These are phyloP conservation scores for Phengaris arion DNA, from an alignment of 2,888 invertebrate genomes.

Conservation along the genomic window DNA sequence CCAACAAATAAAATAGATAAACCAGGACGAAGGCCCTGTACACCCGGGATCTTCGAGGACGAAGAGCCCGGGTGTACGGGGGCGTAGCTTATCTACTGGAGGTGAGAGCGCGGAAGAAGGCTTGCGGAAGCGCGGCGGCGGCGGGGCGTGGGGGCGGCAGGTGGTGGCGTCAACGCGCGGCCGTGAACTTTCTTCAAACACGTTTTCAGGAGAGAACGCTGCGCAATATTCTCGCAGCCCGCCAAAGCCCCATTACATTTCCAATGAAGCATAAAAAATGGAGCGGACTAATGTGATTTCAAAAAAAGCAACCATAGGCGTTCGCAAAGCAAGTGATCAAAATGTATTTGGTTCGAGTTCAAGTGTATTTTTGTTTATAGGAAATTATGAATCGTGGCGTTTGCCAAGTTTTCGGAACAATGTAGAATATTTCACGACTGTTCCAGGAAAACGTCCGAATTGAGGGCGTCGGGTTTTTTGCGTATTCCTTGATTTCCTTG, in stretches of 20 bases:
- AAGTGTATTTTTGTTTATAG: conserved; percentile 52
- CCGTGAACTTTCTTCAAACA: conserved; percentile 80
- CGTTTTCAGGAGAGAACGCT: conserved; percentile 76
- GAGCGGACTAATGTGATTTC: conserved; percentile 9
- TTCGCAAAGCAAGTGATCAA: conserved; percentile 44
- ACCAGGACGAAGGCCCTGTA: no score
- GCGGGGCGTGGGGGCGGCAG: conserved; percentile 50
- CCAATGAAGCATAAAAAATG: conserved; percentile 10
- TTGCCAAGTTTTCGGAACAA: conserved; percentile 50
- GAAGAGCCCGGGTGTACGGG: conserved; percentile 31
- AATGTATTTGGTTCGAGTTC: conserved; percentile 69
- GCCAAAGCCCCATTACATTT: conserved; percentile 53
- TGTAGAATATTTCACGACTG: conserved; percentile 42
- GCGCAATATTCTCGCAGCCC: conserved; percentile 72
- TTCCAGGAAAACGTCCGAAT: conserved; percentile 28
- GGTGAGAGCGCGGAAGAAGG: conserved; percentile 51
- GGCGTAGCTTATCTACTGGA: conserved; percentile 41
- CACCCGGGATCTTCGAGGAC: no score
- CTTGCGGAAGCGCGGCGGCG: conserved; percentile 48
- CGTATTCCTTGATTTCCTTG: not conserved
- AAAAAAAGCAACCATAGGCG: conserved; percentile 19
- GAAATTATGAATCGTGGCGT: conserved; percentile 48
- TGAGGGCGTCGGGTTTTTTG: conserved; percentile 14
- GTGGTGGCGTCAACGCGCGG: conserved; percentile 76
- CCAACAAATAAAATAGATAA: not conserved